A percentile compares a stretch with the other conserved stretches of the same genome.
These are phyloP conservation scores for Pantala flavescens DNA, from an alignment of 1,140 invertebrate species.

Conservation along the genomic window DNA sequence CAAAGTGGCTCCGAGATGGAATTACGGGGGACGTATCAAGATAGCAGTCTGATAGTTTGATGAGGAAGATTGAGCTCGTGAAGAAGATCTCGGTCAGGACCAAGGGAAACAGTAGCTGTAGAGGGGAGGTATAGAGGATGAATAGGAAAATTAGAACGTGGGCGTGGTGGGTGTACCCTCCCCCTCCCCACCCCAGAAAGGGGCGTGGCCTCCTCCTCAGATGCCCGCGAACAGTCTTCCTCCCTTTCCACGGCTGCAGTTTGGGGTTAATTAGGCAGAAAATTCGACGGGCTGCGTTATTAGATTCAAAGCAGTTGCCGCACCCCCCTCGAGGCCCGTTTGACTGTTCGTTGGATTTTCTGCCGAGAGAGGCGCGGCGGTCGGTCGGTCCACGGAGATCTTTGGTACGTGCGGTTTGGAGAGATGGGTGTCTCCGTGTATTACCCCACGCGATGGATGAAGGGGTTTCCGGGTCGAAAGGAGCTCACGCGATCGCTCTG, in stretches of 20 bases:
- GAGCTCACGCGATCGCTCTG: too few relatives aligned
- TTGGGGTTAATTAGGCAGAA: constrained; percentile 5
- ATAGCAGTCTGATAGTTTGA: too few relatives aligned
- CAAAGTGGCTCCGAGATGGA: too few relatives aligned
- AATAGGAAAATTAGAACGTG: background rate
- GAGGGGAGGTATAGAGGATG: background rate
- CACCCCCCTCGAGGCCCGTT: background rate
- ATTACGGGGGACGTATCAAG: too few relatives aligned
- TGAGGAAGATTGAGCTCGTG: too few relatives aligned
- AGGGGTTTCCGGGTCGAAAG: too few relatives aligned
- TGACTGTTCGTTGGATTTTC: background rate
- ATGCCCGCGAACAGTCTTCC: background rate
- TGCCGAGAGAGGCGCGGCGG: background rate
- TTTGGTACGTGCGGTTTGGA: too few relatives aligned
- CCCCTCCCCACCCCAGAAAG: background rate
- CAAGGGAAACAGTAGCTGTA: background rate
- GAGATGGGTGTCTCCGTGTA: too few relatives aligned
- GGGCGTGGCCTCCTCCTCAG: background rate
- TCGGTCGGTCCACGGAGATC: background rate
- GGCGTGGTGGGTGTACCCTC: background rate
- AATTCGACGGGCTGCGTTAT: background rate
- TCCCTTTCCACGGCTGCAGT: background rate
- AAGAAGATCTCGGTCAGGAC: too few relatives aligned
- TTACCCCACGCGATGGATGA: too few relatives aligned
- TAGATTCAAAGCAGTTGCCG: background rate